A percentile compares a stretch with the other conserved stretches of the same genome.
Evolutionary conservation across 92 coral and sea anemone genomes (phyloP).

Genomic region (Epizoanthus ramosus): DNA sequence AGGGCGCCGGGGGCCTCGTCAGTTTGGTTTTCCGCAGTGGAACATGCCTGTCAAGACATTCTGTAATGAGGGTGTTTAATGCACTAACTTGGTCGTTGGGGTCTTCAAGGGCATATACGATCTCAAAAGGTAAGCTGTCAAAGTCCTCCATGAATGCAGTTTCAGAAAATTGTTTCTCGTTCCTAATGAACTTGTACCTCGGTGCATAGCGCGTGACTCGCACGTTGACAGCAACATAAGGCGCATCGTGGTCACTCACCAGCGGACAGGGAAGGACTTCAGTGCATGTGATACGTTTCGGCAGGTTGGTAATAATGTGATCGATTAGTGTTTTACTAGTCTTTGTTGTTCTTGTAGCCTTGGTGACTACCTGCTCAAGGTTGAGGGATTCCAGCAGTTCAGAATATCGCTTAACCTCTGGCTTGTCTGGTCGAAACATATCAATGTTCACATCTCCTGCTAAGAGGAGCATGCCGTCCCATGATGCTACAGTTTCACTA

Average conservation of each 20-base stretch:
- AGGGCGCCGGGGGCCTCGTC: too few species aligned
- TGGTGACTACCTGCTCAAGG: slow-evolving; percentile 50
- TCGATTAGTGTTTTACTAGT: slow-evolving; percentile 41
- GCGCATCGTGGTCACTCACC: background rate
- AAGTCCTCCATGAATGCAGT: slow-evolving; percentile 2
- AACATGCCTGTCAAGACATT: background rate
- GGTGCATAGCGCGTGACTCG: background rate
- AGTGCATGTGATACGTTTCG: background rate
- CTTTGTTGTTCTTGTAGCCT: slow-evolving; percentile 29
- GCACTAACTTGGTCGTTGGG: background rate
- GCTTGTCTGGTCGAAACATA: slow-evolving; percentile 37
- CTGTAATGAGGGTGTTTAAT: background rate
- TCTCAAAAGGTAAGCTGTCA: background rate
- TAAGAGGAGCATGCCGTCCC: slow-evolving; percentile 46
- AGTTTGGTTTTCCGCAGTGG: too few species aligned
- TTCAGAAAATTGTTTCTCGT: background rate
- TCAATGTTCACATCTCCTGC: slow-evolving; percentile 44
- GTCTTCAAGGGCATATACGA: background rate
- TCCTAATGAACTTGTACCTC: background rate
- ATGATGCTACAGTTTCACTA: slow-evolving; percentile 13
- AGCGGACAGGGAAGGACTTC: slow-evolving; percentile 6
- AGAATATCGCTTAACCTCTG: slow-evolving; percentile 38
- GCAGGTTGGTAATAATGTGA: slow-evolving; percentile 42
- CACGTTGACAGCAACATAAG: background rate
- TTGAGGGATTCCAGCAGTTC: slow-evolving; percentile 49